Percentiles rank a stretch among this genome's conserved stretches.
phyloP scores from a whole-genome alignment of 2,888 invertebrate genomes.

The Automeris io region DNA sequence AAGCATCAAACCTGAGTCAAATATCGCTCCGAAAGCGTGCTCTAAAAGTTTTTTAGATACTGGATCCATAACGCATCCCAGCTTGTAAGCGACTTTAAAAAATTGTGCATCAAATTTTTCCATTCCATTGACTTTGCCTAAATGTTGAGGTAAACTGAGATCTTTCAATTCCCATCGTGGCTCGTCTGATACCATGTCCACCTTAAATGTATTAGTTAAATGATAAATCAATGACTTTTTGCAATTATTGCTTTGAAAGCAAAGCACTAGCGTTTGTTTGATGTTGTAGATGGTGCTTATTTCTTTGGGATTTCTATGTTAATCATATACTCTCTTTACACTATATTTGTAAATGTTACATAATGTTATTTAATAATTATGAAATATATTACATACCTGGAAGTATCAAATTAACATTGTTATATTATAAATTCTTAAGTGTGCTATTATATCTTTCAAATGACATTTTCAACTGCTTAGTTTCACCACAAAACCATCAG shows the following conservation, averaged over 20 bases:
- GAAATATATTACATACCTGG: background rate
- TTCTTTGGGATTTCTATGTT: background rate
- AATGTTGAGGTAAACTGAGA: conserved; percentile 80
- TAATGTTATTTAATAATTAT: background rate
- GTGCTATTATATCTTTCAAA: no score
- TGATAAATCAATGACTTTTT: no score
- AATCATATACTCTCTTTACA: background rate
- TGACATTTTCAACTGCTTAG: no score
- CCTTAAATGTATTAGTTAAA: conserved; percentile 31
- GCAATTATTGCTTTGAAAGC: no score
- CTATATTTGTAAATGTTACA: background rate
- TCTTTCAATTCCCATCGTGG: conserved; percentile 80
- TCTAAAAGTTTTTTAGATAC: conserved; percentile 83
- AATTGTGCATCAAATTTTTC: conserved; percentile 83
- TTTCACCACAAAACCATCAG: no score
- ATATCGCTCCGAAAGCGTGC: conserved; percentile 81
- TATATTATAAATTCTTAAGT: no score
- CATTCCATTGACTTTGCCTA: conserved; percentile 79
- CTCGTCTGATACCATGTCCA: conserved; percentile 86
- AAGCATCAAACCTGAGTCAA: conserved; percentile 84
- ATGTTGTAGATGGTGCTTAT: background rate
- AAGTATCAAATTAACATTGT: no score
- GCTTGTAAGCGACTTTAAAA: conserved; percentile 80
- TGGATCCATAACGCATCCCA: conserved; percentile 81
- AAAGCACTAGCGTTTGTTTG: background rate